These are phyloP conservation scores for Chymomyza fuscimana DNA, from an alignment of 2,888 invertebrate species.

Conservation along the genomic window DNA sequence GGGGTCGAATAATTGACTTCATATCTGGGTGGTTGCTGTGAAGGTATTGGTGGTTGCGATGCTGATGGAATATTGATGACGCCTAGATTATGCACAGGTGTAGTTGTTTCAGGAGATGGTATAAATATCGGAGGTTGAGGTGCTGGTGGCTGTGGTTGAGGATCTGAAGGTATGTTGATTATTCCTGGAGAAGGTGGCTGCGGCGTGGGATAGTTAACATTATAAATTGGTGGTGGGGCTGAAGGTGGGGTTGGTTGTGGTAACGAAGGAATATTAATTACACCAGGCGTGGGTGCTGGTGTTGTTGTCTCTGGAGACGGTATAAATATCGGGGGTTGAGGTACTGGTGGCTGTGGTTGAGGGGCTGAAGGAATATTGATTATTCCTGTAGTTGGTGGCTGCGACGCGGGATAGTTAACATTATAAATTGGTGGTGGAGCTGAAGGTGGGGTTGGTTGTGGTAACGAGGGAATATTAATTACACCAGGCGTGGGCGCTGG, in stretches of 20 bases:
- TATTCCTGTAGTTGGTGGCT: slow-evolving; percentile 5
- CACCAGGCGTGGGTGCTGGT: neutral
- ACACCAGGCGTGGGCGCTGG: slow-evolving; percentile 19
- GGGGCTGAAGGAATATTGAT: slow-evolving; percentile 14
- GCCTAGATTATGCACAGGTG: neutral
- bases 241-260: slow-evolving; percentile 52
- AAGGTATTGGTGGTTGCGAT: slow-evolving; percentile 36
- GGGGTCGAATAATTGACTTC: slow-evolving; percentile 45
- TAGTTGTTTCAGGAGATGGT: neutral
- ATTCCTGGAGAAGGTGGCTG: slow-evolving; percentile 8
- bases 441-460: slow-evolving; percentile 57
- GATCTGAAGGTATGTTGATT: slow-evolving; percentile 14
- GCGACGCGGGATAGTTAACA: slow-evolving; percentile 46
- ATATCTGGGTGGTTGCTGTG: slow-evolving; percentile 7
- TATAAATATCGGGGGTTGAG: slow-evolving; percentile 6
- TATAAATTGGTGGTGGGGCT: slow-evolving; percentile 43
- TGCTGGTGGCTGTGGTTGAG: neutral
- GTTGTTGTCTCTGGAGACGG: slow-evolving; percentile 3
- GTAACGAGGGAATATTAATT: slow-evolving; percentile 31
- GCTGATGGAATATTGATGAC: slow-evolving; percentile 12
- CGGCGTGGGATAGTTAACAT: slow-evolving; percentile 43
- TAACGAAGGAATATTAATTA: slow-evolving; percentile 8
- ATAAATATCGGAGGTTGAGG: neutral
- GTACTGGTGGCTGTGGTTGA: neutral
- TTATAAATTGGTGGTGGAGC: slow-evolving; percentile 41